phyloP scores from a whole-genome alignment of 1,140 invertebrate species.

The Mycetomoellerius zeteki region DNA sequence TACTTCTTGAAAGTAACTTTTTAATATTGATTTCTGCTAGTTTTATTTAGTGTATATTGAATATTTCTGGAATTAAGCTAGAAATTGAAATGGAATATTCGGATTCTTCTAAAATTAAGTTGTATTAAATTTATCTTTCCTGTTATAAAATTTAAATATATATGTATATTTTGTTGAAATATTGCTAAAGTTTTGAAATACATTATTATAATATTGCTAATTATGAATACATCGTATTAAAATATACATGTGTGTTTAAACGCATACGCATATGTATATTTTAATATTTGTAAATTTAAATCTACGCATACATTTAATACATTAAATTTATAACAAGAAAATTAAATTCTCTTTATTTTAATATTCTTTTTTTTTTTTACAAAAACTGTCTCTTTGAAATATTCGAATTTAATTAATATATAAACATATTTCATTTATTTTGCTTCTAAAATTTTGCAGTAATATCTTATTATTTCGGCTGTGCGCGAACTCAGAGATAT shows the following conservation, averaged over 20 bases:
- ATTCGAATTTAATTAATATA: neutral
- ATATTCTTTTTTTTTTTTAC: neutral
- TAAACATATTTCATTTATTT: neutral
- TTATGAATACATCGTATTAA: neutral
- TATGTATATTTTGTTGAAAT: neutral
- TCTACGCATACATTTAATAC: neutral
- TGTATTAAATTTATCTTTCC: neutral
- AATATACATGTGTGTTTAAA: neutral
- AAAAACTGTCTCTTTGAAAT: neutral
- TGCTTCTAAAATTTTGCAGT: neutral
- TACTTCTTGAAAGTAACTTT: neutral
- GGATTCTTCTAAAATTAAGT: neutral
- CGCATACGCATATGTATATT: neutral
- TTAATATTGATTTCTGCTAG: neutral
- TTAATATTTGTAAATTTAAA: slow-evolving; percentile 8
- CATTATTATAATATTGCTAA: neutral
- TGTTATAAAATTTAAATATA: neutral
- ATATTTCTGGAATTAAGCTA: neutral
- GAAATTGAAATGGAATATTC: neutral
- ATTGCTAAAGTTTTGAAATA: neutral
- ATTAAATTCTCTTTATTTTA: neutral
- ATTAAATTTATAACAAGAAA: slow-evolving; percentile 8
- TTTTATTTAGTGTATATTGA: neutral
- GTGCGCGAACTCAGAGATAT: neutral
- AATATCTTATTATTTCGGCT: neutral